Conservation (phyloP, 1,140 invertebrate genomes). For the Telenomus remus region DNA sequence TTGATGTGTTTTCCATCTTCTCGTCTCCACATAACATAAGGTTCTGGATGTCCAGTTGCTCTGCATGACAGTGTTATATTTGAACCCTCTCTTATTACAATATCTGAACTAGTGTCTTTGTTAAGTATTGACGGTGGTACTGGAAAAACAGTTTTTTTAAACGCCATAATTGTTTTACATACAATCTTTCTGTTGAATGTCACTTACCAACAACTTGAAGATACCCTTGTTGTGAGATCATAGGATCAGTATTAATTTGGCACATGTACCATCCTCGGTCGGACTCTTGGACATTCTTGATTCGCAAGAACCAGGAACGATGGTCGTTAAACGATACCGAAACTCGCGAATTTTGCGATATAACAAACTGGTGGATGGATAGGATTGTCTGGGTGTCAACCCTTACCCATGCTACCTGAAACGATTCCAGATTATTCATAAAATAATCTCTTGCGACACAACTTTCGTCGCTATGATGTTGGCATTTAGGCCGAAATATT, state of each 20-base stretch:
- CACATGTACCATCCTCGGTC: conserved; percentile 92
- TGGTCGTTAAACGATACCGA: conserved; percentile 91
- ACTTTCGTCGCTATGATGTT: no score
- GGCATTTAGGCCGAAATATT: background rate
- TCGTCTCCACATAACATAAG: conserved; percentile 92
- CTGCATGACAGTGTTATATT: conserved; percentile 92
- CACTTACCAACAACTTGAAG: conserved; percentile 90
- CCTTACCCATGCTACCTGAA: conserved; percentile 91
- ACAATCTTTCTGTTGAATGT: background rate
- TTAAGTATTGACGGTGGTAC: conserved; percentile 91
- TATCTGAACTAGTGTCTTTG: conserved; percentile 89
- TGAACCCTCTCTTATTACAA: conserved; percentile 91
- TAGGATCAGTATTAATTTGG: conserved; percentile 90
- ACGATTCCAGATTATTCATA: background rate
- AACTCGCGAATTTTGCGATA: conserved; percentile 91
- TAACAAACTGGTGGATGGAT: conserved; percentile 91
- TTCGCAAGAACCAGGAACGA: conserved; percentile 90
- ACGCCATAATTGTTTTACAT: no score
- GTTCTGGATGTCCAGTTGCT: conserved; percentile 91
- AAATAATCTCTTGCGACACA: background rate
- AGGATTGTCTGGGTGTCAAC: conserved; percentile 94
- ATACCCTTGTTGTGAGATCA: conserved; percentile 88
- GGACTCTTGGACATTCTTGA: conserved; percentile 86
- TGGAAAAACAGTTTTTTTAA: conserved; percentile 69
- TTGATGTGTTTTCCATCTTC: conserved; percentile 91